Conservation (phyloP, 2,113 vertebrate species). For the Oxyruncus cristatus region DNA sequence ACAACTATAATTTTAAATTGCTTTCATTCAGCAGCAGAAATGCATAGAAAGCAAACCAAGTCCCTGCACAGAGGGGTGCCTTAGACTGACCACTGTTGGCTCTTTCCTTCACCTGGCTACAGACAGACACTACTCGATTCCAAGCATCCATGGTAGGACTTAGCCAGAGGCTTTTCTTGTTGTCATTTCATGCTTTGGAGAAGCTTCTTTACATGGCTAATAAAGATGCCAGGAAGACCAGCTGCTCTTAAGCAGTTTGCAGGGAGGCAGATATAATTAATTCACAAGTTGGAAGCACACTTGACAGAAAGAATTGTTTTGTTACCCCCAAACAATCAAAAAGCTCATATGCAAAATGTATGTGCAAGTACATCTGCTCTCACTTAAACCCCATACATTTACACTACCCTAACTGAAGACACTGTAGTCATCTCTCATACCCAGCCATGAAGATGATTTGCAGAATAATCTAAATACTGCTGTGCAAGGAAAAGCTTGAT, state of each 20-base stretch:
- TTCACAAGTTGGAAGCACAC: slow-evolving; percentile 38
- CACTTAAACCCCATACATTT: not conserved
- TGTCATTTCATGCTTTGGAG: not conserved
- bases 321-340: slow-evolving; percentile 5
- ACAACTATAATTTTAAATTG: not conserved
- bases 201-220: slow-evolving; percentile 20
- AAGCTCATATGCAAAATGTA: slow-evolving; percentile 4
- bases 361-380: not conserved
- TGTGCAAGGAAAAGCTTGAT: slow-evolving; percentile 36
- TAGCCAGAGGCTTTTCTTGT: not conserved
- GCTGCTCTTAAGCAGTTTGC: slow-evolving; percentile 24
- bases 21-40: not conserved
- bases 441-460: slow-evolving; percentile 51
- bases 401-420: not conserved
- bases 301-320: slow-evolving; percentile 18
- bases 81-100: not conserved
- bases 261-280: slow-evolving; percentile 36
- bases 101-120: not conserved
- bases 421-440: not conserved
- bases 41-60: not conserved
- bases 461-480: slow-evolving; percentile 52
- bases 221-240: slow-evolving; percentile 36
- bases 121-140: not conserved
- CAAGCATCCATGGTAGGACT: rapidly evolving
- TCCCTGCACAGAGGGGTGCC: not conserved